Base-by-base conservation (phyloP, 2,113 vertebrate species). In the pig (Sus scrofa) region DNA sequence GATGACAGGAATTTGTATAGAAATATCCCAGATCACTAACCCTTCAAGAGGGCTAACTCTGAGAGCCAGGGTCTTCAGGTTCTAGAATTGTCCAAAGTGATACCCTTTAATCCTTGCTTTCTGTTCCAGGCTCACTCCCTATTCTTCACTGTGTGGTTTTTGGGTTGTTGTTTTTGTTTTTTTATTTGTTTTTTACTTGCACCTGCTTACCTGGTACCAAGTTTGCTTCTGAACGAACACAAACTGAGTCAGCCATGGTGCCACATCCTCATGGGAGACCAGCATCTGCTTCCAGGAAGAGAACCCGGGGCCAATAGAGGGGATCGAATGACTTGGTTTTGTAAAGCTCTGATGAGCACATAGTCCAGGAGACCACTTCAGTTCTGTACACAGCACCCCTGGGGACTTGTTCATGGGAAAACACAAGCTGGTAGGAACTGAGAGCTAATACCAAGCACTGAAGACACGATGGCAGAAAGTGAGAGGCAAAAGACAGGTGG, bases 321-420 rank as follows among this genome's bases (percentile, higher is more conserved):
- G 9, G 16, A 39, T 6, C 30, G 15, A n/a, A 6, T 7, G 16
- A 2, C 32, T 87, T 22, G 2, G 44, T 26, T 44, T 39, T 32
- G 15, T 62, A 24, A n/a, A 37, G 52, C 12, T 52, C 52, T 68
- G n/a, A 32, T 20, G 58, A 52, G 34, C 22, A 75, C 0, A 0
- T 7, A 79, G 11, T 13, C 34, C 20, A 6, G 7, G 2, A 32
- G 27, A 10, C 1, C 2, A 19, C 50, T 62, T 68, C 13, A 7
- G 52, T 32, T 81, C 16, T 12, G 1, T 6, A 7, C 0, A 0
- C 54, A 11, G 22, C 12, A 16, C 9, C 0, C 2, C 3, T 32
- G 68, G 20, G 6, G 14, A 58, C 6, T 54, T 30, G 2, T 14
- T 78, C 6, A 27, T 4, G 78, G 39, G 54, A 39, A 87, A 50